These are phyloP conservation scores for Escarpia spicata DNA, from an alignment of 2,888 invertebrate genomes.

Conservation along the genomic window DNA sequence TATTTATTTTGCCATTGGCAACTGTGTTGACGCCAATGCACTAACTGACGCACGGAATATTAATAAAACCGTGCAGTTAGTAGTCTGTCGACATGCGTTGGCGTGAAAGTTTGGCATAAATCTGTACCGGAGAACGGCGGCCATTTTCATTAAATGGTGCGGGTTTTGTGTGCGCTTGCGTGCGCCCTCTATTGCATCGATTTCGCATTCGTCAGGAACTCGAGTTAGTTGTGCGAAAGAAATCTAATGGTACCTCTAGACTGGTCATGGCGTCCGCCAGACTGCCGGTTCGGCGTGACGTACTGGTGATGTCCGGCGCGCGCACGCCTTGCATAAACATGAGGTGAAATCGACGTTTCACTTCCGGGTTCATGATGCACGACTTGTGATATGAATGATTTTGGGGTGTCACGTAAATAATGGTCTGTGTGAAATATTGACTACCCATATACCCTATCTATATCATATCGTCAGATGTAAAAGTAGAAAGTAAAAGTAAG, in stretches of 20 bases:
- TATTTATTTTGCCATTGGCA: slow-evolving; percentile 13
- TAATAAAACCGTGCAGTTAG: slow-evolving; percentile 10
- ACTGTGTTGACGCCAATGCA: not conserved
- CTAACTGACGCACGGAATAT: not conserved
- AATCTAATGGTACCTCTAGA: not conserved
- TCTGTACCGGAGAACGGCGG: not conserved
- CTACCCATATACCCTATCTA: not conserved
- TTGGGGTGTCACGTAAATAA: not conserved
- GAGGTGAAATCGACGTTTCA: not conserved
- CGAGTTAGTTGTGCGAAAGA: not conserved
- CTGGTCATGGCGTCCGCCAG: not conserved
- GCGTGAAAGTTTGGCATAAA: slow-evolving; percentile 5
- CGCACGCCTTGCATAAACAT: not conserved
- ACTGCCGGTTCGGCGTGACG: not conserved
- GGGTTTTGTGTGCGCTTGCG: not conserved
- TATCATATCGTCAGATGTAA: not conserved
- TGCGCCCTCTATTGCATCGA: not conserved
- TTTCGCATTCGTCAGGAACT: not conserved
- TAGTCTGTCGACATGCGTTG: slow-evolving; percentile 2
- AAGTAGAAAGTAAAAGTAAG: too few species aligned
- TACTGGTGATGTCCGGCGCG: not conserved
- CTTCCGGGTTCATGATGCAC: not conserved
- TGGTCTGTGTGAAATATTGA: not conserved
- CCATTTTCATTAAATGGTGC: not conserved
- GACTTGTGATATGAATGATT: not conserved